phyloP scores from a whole-genome alignment of 2,113 vertebrate genomes.

The Numenius arquata region DNA sequence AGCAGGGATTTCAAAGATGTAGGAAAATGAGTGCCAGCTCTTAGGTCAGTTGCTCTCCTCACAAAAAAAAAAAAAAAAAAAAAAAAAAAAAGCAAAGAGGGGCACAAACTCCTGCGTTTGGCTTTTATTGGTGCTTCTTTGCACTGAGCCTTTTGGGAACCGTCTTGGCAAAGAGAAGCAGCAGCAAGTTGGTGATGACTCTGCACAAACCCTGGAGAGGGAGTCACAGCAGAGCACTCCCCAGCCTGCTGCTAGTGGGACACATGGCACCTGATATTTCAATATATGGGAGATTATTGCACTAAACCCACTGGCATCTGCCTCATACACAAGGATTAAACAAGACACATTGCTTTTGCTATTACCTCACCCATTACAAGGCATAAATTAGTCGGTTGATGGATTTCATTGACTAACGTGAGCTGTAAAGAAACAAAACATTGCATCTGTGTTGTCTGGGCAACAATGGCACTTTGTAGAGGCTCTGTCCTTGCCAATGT shows the following conservation, averaged over 20 bases:
- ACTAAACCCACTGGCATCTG: neutral
- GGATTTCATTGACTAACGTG: neutral
- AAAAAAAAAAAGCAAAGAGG: neutral
- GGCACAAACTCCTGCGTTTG: neutral
- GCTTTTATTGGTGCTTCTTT: neutral
- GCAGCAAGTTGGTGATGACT: neutral
- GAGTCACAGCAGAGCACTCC: neutral
- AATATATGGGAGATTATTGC: neutral
- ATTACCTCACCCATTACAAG: neutral
- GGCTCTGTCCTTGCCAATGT: neutral
- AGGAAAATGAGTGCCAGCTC: neutral
- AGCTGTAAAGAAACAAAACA: neutral
- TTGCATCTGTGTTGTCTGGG: neutral
- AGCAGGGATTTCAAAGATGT: neutral
- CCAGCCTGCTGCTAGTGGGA: neutral
- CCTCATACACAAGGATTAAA: neutral
- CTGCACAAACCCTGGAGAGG: neutral
- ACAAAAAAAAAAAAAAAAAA: neutral
- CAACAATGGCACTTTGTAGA: neutral
- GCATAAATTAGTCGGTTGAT: neutral
- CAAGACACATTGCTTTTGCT: neutral
- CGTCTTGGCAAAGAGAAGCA: neutral
- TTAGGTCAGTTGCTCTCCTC: neutral
- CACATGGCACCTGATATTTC: neutral
- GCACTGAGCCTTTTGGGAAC: neutral